Evolutionary conservation across 2,113 vertebrate genomes (phyloP), one percentile per base, ranked within the genome.

Genomic region (Furnarius figulus): DNA sequence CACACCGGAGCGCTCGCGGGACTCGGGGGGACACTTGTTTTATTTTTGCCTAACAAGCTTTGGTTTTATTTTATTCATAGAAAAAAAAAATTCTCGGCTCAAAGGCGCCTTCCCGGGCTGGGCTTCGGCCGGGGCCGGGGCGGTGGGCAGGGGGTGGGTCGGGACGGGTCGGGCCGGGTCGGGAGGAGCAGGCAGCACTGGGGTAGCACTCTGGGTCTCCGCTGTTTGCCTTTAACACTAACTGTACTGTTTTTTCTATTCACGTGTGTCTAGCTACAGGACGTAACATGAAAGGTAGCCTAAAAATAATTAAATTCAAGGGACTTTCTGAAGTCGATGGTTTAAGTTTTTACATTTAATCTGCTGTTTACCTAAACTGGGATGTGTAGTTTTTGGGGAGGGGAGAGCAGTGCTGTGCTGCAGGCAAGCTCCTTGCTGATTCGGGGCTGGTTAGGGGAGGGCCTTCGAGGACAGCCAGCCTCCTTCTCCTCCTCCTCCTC

Each of bases 171-270:
- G 67, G 92, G 92, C 9, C 18, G 84, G 92, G 91, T 12, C 8
- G 82, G 92, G 97, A 95, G 97, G 97, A 88, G 97, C 98, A 98
- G 98, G 98, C 97, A 98, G 98, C 98, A 97, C 98, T 97, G 98
- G 98, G 76, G 96, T 97, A 58, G 97, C 98, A 96, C 98, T 98
- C 98, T 97, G 96, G 98, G 98, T 98, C 98, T 98, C 98, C 98
- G 98, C 98, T 97, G 98, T 99, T 99, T 99, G 99, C 99, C 99
- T 99, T 99, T 99, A 99, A 99, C 99, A 99, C 98, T 98, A 99
- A 99, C 98, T 99, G 98, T 99, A 99, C 98, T 99, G 98, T 99
- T 99, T 99, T 98, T 99, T 99, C 98, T 99, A 98, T 99, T 99
- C 98, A 99, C 98, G 96, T 98, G 98, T 98, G 98, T 99, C 98